phyloP scores from a whole-genome alignment of 2,797 vertebrate species.

The Sandelia bainsii region DNA sequence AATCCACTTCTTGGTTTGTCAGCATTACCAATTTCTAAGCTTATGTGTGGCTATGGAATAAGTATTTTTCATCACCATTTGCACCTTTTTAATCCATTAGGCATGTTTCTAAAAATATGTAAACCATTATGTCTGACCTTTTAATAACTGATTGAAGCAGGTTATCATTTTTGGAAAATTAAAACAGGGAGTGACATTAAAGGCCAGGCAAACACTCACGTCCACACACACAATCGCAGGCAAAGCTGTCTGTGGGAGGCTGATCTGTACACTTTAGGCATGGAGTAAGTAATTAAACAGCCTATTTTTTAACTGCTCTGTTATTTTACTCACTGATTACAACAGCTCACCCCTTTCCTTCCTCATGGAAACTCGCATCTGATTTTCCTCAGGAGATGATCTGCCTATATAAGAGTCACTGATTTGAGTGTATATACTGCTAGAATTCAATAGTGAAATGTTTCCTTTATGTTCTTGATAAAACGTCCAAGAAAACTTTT shows the following conservation, averaged over 20 bases:
- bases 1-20: background rate
- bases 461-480: background rate
- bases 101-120: conserved; percentile 33
- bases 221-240: conserved; percentile 16
- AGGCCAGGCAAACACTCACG: conserved; percentile 17
- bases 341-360: conserved; percentile 65
- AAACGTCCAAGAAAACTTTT: background rate
- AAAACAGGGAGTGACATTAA: conserved; percentile 32
- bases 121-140: conserved; percentile 38
- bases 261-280: conserved; percentile 16
- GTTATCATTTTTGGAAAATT: conserved; percentile 51
- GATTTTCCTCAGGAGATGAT: conserved; percentile 24
- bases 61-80: conserved; percentile 8
- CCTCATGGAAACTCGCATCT: conserved; percentile 33
- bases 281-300: conserved; percentile 37
- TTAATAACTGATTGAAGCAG: conserved; percentile 65
- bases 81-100: conserved; percentile 53
- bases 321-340: conserved; percentile 61
- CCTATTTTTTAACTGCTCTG: conserved; percentile 36
- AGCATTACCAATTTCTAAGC: conserved; percentile 7
- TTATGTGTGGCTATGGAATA: background rate
- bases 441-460: background rate
- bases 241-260: conserved; percentile 23
- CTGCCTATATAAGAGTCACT: conserved; percentile 9
- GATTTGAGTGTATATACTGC: conserved; percentile 1